These are phyloP conservation scores for Alosa sapidissima DNA, from an alignment of 2,797 vertebrate genomes.

Conservation along the genomic window DNA sequence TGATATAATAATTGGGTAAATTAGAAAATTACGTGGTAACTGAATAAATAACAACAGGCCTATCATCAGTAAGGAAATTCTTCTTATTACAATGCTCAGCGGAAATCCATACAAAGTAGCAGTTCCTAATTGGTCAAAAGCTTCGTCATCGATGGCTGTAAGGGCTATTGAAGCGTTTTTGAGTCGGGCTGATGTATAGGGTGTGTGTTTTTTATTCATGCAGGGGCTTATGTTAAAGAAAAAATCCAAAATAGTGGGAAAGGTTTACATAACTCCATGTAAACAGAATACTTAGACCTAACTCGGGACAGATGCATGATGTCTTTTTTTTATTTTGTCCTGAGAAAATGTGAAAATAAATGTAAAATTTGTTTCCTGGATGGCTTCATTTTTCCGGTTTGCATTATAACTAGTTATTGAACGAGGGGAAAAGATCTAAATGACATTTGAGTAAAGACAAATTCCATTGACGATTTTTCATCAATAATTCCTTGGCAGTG, in stretches of 20 bases:
- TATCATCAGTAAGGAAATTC: not conserved
- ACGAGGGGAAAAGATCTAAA: slow-evolving; percentile 83
- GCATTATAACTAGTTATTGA: slow-evolving; percentile 84
- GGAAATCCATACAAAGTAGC: not conserved
- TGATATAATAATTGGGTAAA: not conserved
- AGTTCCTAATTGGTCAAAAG: not conserved
- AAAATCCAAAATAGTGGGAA: not conserved
- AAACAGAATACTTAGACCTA: not conserved
- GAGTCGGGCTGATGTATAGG: not conserved
- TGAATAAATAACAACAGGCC: not conserved
- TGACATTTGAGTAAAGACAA: slow-evolving; percentile 86
- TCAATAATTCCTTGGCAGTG: slow-evolving; percentile 88
- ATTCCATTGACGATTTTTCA: slow-evolving; percentile 86
- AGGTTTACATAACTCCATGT: slow-evolving; percentile 6
- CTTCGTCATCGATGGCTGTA: not conserved
- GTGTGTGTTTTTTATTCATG: not conserved
- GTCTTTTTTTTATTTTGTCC: not conserved
- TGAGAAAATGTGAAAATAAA: slow-evolving; percentile 68
- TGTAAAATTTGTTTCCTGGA: slow-evolving; percentile 80
- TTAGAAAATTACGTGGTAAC: not conserved
- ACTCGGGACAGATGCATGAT: not conserved
- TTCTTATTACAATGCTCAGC: not conserved
- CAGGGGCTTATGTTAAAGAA: not conserved
- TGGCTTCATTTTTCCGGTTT: slow-evolving; percentile 81
- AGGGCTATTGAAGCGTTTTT: not conserved